Evolutionary conservation across 2,888 invertebrate genomes (phyloP).

Genomic region (Leistus spinibarbis): DNA sequence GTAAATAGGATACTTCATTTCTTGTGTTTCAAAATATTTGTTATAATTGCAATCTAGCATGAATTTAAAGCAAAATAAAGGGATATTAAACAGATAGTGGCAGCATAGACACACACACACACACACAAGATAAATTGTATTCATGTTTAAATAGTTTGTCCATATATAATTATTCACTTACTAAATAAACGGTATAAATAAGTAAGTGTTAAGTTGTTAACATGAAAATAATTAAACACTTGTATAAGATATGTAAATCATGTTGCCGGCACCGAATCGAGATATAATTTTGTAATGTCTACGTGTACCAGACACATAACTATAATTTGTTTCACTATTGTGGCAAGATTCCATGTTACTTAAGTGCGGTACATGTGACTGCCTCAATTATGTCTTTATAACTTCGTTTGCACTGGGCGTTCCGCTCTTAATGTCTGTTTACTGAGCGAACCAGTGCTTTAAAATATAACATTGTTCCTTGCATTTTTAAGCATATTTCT

Average conservation of each 20-base stretch:
- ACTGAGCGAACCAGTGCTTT: background rate
- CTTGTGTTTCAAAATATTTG: background rate
- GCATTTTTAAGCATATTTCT: background rate
- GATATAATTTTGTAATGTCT: conserved; percentile 23
- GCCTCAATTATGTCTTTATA: conserved; percentile 29
- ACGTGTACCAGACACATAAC: conserved; percentile 2
- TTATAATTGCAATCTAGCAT: too few species aligned
- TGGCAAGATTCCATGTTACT: conserved; percentile 8
- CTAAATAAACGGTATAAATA: background rate
- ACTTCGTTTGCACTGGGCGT: conserved; percentile 21
- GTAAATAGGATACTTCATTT: background rate
- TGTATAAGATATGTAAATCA: background rate
- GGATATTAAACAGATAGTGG: too few species aligned
- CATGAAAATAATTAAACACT: conserved; percentile 19
- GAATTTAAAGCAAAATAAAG: too few species aligned
- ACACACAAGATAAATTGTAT: background rate
- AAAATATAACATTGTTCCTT: background rate
- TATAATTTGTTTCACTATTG: background rate
- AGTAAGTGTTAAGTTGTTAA: conserved; percentile 20
- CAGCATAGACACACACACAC: too few species aligned
- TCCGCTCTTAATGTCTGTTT: background rate
- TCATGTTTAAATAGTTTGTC: background rate
- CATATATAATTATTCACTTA: background rate
- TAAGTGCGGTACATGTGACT: conserved; percentile 9
- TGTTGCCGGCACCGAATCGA: conserved; percentile 5